phyloP scores from a whole-genome alignment of 2,797 vertebrate species.

The Aplochiton taeniatus region DNA sequence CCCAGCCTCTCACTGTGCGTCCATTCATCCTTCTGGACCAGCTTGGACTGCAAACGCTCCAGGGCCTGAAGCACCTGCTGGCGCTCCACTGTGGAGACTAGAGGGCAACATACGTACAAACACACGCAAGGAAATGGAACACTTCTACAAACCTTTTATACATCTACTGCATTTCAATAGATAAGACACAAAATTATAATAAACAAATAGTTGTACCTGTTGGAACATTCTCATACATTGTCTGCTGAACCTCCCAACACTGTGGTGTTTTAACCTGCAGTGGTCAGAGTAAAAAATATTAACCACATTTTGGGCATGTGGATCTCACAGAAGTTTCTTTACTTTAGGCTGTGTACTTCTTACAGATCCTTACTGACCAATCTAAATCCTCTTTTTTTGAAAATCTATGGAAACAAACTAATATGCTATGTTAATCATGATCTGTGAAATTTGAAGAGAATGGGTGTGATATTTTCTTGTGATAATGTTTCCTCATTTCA shows the following conservation, averaged over 20 bases:
- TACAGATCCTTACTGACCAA: too few species aligned
- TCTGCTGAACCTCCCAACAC: constrained; percentile 1
- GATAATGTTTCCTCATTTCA: too few species aligned
- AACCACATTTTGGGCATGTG: too few species aligned
- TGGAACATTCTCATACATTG: constrained; percentile 76
- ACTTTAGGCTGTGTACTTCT: too few species aligned
- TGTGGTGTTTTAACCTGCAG: constrained; percentile 29
- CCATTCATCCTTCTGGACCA: constrained; percentile 86
- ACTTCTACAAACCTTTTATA: not conserved
- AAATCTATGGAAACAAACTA: too few species aligned
- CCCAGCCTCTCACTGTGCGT: constrained; percentile 82
- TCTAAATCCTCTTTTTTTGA: too few species aligned
- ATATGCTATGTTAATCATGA: too few species aligned
- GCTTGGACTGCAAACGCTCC: constrained; percentile 85
- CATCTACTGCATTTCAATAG: not conserved
- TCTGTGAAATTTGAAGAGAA: too few species aligned
- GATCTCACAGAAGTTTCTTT: too few species aligned
- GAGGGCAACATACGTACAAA: constrained; percentile 21
- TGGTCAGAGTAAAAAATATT: too few species aligned
- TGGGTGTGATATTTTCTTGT: too few species aligned
- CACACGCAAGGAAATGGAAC: constrained; percentile 4
- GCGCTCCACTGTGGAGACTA: constrained; percentile 77
- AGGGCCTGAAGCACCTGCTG: constrained; percentile 90
- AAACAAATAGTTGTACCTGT: constrained; percentile 56
- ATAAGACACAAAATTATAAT: not conserved